Evolutionary conservation across 2,113 vertebrate species (phyloP).

Genomic region (Sus scrofa): T2T-Sscrofa CM000818.6:108541501-108542000

Average conservation of each 20-base stretch:
- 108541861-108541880: neutral
- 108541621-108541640: neutral
- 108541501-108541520: neutral
- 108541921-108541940: neutral
- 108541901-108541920: neutral
- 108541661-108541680: neutral
- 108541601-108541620: neutral
- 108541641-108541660: neutral
- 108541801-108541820: neutral
- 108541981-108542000: neutral
- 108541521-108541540: neutral
- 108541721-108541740: neutral
- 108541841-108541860: neutral
- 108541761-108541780: neutral
- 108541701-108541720: neutral
- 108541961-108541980: neutral
- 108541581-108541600: neutral
- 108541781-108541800: neutral
- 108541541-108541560: neutral
- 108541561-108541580: neutral
- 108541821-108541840: constrained; percentile 4
- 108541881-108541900: neutral
- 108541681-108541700: constrained; percentile 7
- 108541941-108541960: constrained; percentile 5
- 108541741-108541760: neutral